phyloP scores from a whole-genome alignment of 1,140 invertebrate species.

The Drosophila baimaii region DNA sequence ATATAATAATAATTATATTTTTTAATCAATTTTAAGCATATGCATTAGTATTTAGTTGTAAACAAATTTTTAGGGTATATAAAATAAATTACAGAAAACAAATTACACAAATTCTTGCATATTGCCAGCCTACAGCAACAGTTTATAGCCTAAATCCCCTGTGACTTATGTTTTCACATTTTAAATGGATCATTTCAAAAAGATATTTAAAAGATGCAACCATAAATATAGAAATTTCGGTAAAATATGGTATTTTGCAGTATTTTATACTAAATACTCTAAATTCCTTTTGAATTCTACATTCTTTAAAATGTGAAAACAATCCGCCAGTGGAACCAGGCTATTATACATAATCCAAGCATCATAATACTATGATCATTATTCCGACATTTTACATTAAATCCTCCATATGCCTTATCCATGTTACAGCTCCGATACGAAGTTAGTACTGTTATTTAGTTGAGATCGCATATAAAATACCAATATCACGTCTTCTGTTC shows the following conservation, averaged over 20 bases:
- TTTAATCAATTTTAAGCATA: slow-evolving; percentile 76
- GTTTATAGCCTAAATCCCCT: not conserved
- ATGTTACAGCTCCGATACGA: slow-evolving; percentile 54
- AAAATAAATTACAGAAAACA: slow-evolving; percentile 72
- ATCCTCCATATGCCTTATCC: slow-evolving; percentile 60
- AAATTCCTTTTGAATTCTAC: not conserved
- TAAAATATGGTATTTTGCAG: not conserved
- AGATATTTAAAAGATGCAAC: no score
- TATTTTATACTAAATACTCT: not conserved
- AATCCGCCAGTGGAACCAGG: not conserved
- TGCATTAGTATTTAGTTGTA: slow-evolving; percentile 73
- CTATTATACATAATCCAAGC: slow-evolving; percentile 26
- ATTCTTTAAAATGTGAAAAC: not conserved
- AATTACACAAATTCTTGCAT: slow-evolving; percentile 61
- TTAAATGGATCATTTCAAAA: no score
- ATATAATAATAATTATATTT: slow-evolving; percentile 58
- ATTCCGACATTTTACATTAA: slow-evolving; percentile 44
- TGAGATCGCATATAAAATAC: slow-evolving; percentile 49
- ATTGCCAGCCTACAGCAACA: slow-evolving; percentile 37
- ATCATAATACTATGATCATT: slow-evolving; percentile 15
- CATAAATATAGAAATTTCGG: no score
- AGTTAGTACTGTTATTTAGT: slow-evolving; percentile 79
- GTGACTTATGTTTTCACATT: not conserved
- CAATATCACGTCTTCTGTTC: slow-evolving; percentile 28
- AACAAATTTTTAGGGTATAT: slow-evolving; percentile 69